These are phyloP conservation scores for Acanthornis magna DNA, from an alignment of 2,797 vertebrate species.

Conservation along the genomic window DNA sequence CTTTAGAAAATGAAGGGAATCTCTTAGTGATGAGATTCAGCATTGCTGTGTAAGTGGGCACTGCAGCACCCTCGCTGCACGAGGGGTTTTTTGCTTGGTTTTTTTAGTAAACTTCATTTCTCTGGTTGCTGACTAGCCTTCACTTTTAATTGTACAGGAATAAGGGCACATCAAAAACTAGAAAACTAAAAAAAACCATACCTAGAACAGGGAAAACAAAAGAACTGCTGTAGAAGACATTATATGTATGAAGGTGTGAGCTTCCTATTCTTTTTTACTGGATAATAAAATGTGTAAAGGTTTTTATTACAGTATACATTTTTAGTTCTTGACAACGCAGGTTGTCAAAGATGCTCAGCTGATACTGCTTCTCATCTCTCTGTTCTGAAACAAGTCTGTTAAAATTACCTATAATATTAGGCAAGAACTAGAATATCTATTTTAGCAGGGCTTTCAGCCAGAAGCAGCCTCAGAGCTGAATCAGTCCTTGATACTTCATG, in stretches of 20 bases:
- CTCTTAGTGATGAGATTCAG: neutral
- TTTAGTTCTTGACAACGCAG: neutral
- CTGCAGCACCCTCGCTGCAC: neutral
- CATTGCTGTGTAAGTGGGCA: neutral
- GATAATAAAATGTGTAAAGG: neutral
- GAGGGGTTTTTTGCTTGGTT: neutral
- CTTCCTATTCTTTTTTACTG: neutral
- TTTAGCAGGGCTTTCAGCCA: neutral
- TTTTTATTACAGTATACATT: neutral
- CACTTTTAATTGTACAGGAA: neutral
- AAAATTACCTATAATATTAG: slow-evolving; percentile 2
- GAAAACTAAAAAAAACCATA: neutral
- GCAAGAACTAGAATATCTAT: neutral
- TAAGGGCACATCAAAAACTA: neutral
- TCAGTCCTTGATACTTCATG: neutral
- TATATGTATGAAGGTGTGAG: neutral
- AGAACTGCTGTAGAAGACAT: neutral
- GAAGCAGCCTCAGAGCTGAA: neutral
- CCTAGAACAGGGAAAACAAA: neutral
- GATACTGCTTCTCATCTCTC: neutral
- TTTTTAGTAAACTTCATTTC: neutral
- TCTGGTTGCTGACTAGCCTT: neutral
- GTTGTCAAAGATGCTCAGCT: neutral
- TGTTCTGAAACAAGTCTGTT: slow-evolving; percentile 1
- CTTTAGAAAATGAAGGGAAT: neutral